Conservation (phyloP, 2,888 invertebrate species). For the Leucophora obtusa region DNA sequence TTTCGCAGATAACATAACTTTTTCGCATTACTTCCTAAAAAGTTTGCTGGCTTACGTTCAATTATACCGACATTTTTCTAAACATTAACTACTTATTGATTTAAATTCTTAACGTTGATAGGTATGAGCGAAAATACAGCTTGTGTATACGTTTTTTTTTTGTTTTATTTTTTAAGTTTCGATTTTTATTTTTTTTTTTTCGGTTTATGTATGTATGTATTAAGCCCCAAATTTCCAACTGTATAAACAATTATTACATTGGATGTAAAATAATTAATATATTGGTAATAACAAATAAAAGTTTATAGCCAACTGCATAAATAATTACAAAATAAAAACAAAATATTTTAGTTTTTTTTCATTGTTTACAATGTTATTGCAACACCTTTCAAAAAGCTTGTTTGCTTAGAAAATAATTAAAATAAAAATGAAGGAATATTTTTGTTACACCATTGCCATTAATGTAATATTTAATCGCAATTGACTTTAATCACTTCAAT, state of each 20-base stretch:
- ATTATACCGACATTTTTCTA: too few species aligned
- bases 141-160: too few species aligned
- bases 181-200: not conserved
- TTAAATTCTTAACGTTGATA: too few species aligned
- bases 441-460: too few species aligned
- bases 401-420: slow-evolving; percentile 32
- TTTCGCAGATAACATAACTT: too few species aligned
- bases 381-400: slow-evolving; percentile 44
- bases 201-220: not conserved
- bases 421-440: not conserved
- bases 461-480: too few species aligned
- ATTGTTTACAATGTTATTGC: slow-evolving; percentile 17
- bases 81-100: too few species aligned
- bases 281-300: slow-evolving; percentile 39
- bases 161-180: not conserved
- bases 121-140: too few species aligned
- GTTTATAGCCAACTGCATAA: slow-evolving; percentile 50
- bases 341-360: slow-evolving; percentile 23
- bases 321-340: slow-evolving; percentile 51
- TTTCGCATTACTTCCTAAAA: too few species aligned
- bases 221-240: not conserved
- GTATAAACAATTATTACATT: not conserved
- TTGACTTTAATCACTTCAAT: too few species aligned
- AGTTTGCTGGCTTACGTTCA: too few species aligned
- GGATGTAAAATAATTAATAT: not conserved